These are phyloP conservation scores for Ia io DNA, from an alignment of 2,113 vertebrate genomes.

Conservation along the genomic window DNA sequence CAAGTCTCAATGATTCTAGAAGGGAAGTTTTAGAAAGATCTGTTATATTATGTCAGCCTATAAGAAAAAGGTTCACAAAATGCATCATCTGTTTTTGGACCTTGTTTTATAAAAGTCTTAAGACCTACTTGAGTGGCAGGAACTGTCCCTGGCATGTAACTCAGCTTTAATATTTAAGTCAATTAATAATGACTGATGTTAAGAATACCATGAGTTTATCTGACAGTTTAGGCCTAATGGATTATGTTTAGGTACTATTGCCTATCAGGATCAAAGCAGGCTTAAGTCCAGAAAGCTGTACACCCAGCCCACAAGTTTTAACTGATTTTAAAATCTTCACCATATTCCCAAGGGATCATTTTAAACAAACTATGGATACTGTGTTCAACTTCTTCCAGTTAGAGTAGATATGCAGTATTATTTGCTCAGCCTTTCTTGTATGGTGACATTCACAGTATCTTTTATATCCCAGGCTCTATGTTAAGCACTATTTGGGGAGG, in stretches of 20 bases:
- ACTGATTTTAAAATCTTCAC: not conserved
- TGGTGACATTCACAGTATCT: not conserved
- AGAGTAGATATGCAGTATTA: not conserved
- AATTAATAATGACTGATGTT: not conserved
- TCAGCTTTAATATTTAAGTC: not conserved
- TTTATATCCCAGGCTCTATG: not conserved
- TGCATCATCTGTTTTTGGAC: not conserved
- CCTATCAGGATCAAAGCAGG: not conserved
- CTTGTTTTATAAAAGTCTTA: not conserved
- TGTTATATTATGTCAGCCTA: not conserved
- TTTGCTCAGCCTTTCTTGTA: not conserved
- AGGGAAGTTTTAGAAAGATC: conserved; percentile 5
- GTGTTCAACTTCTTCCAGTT: not conserved
- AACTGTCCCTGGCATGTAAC: not conserved
- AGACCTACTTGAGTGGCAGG: not conserved
- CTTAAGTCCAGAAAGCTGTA: not conserved
- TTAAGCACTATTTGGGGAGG: not conserved
- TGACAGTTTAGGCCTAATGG: not conserved
- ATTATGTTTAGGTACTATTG: not conserved
- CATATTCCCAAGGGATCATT: not conserved
- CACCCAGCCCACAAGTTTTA: not conserved
- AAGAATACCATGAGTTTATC: not conserved
- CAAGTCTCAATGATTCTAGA: conserved; percentile 7
- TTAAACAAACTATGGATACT: not conserved
- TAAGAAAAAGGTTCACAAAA: not conserved